Base-by-base conservation (phyloP, 2,888 invertebrate genomes). In the Meiosimyza decipiens region DNA sequence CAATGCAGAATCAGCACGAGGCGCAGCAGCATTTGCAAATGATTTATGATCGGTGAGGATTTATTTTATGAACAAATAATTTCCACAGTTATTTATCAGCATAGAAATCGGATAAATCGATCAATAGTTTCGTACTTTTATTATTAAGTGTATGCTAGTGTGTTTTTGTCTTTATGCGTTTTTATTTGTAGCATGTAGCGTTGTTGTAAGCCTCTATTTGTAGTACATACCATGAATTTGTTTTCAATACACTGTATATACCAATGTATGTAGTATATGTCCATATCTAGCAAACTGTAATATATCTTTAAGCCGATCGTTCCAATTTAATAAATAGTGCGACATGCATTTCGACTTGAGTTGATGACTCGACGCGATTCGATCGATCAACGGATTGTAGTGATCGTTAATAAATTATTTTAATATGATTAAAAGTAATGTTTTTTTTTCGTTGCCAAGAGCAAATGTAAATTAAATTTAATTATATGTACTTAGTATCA, bases 261-360 rank as follows among this genome's bases (percentile, higher is more conserved):
- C 40, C 6, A 9, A 40, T 54, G 52, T 55, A 11, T 67, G 49
- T 59, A 28, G 18, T 15, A 50, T 12, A 16, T n/a, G 64, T 51
- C 50, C 22, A 18, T 40, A 18, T 18, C 16, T 66, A 40, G 66
- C 40, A 52, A 47, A 66, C 52, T 66, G 18, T 55, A 66, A 54
- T 55, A 63, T 63, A n/a, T 54, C 11, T 33, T 16, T 50, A 40
- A 28, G 65, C 60, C 68, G 79, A 78, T 79, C 76, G 77, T 74
- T 76, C 76, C 76, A 78, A 66, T 76, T 79, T 74, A 77, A 79
- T 79, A 77, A 76, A 76, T 75, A 62, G 74, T 73, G 71, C 74
- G 75, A 54, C 71, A 76, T 71, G 73, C 74, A 75, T 71, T 75
- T 73, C 73, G 74, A 72, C 72, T 70, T 70, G 65, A 75, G 64